Evolutionary conservation across 2,888 invertebrate genomes (phyloP).

Genomic region (Auanema freiburgensis): DNA sequence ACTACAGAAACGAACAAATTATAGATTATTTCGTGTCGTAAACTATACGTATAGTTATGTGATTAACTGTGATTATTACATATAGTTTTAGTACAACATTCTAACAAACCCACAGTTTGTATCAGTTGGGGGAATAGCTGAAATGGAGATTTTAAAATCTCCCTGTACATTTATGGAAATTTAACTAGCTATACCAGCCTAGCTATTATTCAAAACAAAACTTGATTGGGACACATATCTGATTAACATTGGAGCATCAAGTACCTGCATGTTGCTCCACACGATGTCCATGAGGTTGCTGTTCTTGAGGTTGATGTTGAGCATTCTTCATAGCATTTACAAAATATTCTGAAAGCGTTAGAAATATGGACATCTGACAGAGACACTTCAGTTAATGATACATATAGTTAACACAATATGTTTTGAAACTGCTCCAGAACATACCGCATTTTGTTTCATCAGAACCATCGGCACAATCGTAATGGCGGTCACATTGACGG

Average conservation of each 20-base stretch:
- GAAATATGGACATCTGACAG: neutral
- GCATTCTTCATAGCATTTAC: neutral
- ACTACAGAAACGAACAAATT: too few species aligned
- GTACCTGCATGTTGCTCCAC: too few species aligned
- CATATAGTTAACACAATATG: slow-evolving; percentile 1
- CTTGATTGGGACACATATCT: neutral
- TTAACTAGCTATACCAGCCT: neutral
- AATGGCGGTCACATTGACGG: slow-evolving; percentile 75
- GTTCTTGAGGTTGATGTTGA: too few species aligned
- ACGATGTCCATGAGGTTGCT: too few species aligned
- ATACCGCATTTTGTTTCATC: slow-evolving; percentile 58
- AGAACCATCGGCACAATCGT: slow-evolving; percentile 64
- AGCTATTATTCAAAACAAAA: too few species aligned
- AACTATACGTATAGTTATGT: too few species aligned
- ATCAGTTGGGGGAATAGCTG: too few species aligned
- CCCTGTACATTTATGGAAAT: neutral
- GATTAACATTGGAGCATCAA: neutral
- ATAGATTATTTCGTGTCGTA: too few species aligned
- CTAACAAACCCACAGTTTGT: too few species aligned
- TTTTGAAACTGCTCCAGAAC: slow-evolving; percentile 5
- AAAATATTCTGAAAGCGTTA: neutral
- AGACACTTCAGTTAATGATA: neutral
- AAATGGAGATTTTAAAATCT: neutral
- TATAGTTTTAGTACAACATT: too few species aligned
- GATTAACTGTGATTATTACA: too few species aligned